phyloP scores from a whole-genome alignment of 2,797 vertebrate genomes.

The Hybognathus amarus region DNA sequence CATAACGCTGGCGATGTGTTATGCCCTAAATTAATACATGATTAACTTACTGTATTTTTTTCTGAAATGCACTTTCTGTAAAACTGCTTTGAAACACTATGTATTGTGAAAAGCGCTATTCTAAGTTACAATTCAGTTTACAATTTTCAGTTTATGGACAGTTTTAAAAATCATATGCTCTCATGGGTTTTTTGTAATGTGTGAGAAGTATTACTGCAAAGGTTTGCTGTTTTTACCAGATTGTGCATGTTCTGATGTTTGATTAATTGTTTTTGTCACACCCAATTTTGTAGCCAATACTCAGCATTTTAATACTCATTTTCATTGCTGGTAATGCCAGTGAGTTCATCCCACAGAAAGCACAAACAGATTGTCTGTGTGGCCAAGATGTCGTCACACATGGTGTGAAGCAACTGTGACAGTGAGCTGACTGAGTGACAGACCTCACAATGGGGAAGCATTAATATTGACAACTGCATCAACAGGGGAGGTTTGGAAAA shows the following conservation, averaged over 20 bases:
- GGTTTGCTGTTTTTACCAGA: background rate
- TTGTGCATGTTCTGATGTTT: background rate
- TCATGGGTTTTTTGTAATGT: background rate
- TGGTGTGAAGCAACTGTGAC: constrained; percentile 33
- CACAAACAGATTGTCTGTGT: constrained; percentile 29
- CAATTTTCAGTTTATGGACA: background rate
- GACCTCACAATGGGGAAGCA: constrained; percentile 55
- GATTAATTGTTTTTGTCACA: background rate
- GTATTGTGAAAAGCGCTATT: too few relatives aligned
- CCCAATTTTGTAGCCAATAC: background rate
- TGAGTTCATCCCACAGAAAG: background rate
- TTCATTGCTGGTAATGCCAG: background rate
- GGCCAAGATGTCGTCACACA: constrained; percentile 15
- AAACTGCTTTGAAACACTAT: too few relatives aligned
- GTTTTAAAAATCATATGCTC: background rate
- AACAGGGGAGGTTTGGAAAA: constrained; percentile 49
- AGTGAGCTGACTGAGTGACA: constrained; percentile 57
- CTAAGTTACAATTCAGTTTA: background rate
- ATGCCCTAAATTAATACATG: too few relatives aligned
- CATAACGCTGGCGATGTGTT: too few relatives aligned
- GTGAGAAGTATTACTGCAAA: background rate
- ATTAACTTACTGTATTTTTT: too few relatives aligned
- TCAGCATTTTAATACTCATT: background rate
- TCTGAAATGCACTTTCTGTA: too few relatives aligned
- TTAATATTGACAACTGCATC: constrained; percentile 63